A percentile compares a stretch with the other conserved stretches of the same genome.
These are phyloP conservation scores for Tinea trinotella DNA, from an alignment of 2,888 invertebrate species.

Conservation along the genomic window DNA sequence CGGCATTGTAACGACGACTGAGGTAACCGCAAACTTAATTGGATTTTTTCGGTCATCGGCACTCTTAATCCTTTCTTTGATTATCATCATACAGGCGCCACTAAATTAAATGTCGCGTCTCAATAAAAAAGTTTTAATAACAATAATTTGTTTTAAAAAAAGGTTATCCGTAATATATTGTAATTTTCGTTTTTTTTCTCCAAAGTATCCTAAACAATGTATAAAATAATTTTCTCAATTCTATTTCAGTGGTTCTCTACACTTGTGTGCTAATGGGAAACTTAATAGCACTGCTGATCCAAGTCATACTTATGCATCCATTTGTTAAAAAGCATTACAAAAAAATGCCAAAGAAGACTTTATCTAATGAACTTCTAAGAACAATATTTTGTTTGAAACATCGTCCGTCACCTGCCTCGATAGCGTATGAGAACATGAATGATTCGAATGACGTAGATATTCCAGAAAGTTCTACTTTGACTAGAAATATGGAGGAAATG, in stretches of 20 bases:
- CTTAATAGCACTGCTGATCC: conserved; percentile 40
- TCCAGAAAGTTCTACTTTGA: conserved; percentile 25
- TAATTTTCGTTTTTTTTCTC: too few species aligned
- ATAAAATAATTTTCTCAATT: too few species aligned
- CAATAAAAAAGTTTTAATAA: too few species aligned
- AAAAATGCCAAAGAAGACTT: neutral
- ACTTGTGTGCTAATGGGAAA: conserved; percentile 40
- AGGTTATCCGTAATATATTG: too few species aligned
- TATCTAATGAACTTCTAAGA: neutral
- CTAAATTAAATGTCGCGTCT: too few species aligned
- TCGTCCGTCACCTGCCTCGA: neutral
- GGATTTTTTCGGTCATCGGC: too few species aligned
- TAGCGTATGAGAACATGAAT: conserved; percentile 38
- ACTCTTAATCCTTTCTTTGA: too few species aligned
- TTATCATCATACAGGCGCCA: too few species aligned
- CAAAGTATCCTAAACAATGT: too few species aligned
- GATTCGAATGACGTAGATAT: conserved; percentile 49
- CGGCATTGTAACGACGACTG: too few species aligned
- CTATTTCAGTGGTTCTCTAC: conserved; percentile 50
- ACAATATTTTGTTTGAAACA: neutral
- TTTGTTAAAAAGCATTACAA: conserved; percentile 19
- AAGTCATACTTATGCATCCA: conserved; percentile 42
- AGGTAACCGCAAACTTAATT: too few species aligned
- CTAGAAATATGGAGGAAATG: conserved; percentile 47
- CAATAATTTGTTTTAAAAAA: too few species aligned